Percentiles rank a stretch among this genome's conserved stretches.
phyloP scores from a whole-genome alignment of 1,140 invertebrate species.

The Cardiocondyla obscurior region DNA sequence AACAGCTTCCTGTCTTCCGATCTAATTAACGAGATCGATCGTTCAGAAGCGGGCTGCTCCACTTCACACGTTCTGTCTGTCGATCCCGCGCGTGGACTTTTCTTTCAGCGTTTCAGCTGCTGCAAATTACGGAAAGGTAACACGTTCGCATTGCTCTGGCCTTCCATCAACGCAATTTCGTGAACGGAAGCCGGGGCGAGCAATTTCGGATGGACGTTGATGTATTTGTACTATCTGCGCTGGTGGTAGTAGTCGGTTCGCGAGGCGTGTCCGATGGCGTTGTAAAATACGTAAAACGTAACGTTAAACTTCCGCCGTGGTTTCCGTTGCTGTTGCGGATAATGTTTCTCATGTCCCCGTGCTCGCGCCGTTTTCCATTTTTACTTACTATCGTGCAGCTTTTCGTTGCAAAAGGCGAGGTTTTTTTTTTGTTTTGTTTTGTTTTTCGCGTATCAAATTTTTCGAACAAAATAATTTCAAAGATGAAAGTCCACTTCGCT shows the following conservation, averaged over 20 bases:
- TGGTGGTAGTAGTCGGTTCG: not conserved
- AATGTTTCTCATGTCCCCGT: slow-evolving; percentile 29
- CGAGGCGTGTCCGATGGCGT: slow-evolving; percentile 34
- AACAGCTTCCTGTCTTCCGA: slow-evolving; percentile 8
- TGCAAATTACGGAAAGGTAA: slow-evolving; percentile 56
- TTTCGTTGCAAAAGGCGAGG: not conserved
- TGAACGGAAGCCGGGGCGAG: slow-evolving; percentile 20
- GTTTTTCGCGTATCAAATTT: not conserved
- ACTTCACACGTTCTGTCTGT: slow-evolving; percentile 15
- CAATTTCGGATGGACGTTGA: slow-evolving; percentile 64
- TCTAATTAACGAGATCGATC: slow-evolving; percentile 42
- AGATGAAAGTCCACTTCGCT: not conserved
- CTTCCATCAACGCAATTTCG: slow-evolving; percentile 62
- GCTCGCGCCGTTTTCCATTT: slow-evolving; percentile 17
- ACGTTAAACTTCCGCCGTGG: slow-evolving; percentile 41
- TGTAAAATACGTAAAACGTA: slow-evolving; percentile 44
- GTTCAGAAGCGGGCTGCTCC: slow-evolving; percentile 1
- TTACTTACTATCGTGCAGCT: slow-evolving; percentile 18
- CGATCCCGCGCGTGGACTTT: slow-evolving; percentile 30
- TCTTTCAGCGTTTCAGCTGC: slow-evolving; percentile 45
- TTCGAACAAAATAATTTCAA: slow-evolving; percentile 17
- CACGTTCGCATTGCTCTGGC: slow-evolving; percentile 23
- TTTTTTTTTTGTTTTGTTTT: too few relatives aligned
- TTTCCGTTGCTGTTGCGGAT: slow-evolving; percentile 18
- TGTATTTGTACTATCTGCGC: slow-evolving; percentile 51